phyloP scores from a whole-genome alignment of 2,888 invertebrate genomes.

The Macrosiphum euphorbiae region DNA sequence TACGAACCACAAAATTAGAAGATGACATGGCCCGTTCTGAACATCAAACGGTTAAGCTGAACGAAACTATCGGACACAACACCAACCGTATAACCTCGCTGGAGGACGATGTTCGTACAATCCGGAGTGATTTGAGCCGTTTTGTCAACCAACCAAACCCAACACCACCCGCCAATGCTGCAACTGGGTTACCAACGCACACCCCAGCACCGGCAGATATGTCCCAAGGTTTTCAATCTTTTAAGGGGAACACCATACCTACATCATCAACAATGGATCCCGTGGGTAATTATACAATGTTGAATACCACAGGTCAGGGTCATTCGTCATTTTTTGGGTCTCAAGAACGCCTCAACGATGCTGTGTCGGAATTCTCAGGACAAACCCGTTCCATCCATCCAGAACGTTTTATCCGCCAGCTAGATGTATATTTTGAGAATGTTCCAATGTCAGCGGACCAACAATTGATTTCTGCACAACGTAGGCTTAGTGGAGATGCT shows the following conservation, averaged over 20 bases:
- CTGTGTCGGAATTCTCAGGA: background rate
- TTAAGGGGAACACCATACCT: background rate
- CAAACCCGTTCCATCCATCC: background rate
- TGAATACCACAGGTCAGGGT: background rate
- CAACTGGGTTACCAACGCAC: background rate
- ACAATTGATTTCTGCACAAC: background rate
- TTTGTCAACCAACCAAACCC: background rate
- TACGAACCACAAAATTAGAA: too few relatives aligned
- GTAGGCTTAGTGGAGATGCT: background rate
- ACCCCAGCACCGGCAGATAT: too few relatives aligned
- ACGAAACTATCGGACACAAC: background rate
- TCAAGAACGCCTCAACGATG: background rate
- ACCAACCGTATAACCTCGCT: background rate
- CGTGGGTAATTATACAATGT: background rate
- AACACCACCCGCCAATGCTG: background rate
- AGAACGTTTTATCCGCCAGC: background rate
- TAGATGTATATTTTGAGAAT: background rate
- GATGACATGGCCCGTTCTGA: too few relatives aligned
- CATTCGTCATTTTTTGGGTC: background rate
- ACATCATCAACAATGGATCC: background rate
- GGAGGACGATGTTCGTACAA: background rate
- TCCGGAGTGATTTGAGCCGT: background rate
- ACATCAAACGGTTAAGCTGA: too few relatives aligned
- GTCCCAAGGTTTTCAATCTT: background rate
- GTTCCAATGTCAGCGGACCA: background rate